Conservation (phyloP, 2,113 vertebrate species). For the Gila orcuttii region DNA sequence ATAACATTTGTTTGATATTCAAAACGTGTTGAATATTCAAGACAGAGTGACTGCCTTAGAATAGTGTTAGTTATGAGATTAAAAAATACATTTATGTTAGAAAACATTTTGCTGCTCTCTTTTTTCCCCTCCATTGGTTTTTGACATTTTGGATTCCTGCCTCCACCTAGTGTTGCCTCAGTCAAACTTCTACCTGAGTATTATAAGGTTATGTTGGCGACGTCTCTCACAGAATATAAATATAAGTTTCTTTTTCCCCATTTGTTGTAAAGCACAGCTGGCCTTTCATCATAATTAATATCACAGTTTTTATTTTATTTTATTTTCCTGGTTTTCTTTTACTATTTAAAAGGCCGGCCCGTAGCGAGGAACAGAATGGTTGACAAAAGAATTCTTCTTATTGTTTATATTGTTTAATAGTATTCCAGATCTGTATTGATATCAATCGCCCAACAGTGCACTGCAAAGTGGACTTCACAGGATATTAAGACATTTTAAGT, state of each 20-base stretch:
- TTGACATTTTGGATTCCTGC: slow-evolving; percentile 26
- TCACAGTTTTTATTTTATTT: background rate
- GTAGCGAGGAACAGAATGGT: background rate
- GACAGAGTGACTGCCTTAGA: background rate
- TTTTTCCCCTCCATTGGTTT: background rate
- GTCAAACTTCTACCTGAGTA: slow-evolving; percentile 37
- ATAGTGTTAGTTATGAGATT: background rate
- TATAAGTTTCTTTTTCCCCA: background rate
- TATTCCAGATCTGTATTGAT: background rate
- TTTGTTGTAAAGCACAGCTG: background rate
- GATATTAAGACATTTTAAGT: background rate
- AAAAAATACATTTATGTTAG: background rate
- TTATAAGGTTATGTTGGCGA: slow-evolving; percentile 18
- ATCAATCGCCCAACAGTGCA: background rate
- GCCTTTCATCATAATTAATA: background rate
- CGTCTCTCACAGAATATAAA: slow-evolving; percentile 18
- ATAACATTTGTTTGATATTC: slow-evolving; percentile 24
- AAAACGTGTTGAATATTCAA: slow-evolving; percentile 14
- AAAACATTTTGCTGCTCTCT: background rate
- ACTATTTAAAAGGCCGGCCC: background rate
- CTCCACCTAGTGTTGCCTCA: slow-evolving; percentile 43
- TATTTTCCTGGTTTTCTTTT: background rate
- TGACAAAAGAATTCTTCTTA: background rate
- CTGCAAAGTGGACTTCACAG: background rate
- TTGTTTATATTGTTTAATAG: background rate